phyloP scores from a whole-genome alignment of 2,113 vertebrate genomes.

The Leucoraja erinaceus region DNA sequence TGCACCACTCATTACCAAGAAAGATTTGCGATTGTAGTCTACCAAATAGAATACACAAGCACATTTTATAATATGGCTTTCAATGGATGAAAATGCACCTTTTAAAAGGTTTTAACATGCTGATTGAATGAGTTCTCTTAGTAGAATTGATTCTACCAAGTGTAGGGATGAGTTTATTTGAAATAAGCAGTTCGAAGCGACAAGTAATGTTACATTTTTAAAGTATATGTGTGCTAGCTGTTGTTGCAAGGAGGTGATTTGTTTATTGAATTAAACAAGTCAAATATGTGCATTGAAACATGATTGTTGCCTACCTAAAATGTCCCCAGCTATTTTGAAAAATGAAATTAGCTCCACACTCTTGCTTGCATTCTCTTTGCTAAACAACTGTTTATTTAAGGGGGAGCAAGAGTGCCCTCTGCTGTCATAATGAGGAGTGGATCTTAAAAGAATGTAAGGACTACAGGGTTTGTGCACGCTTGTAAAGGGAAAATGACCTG shows the following conservation, averaged over 20 bases:
- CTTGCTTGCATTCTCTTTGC: too few relatives aligned
- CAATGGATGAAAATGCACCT: background rate
- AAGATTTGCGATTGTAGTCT: background rate
- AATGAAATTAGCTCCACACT: background rate
- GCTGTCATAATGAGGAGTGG: background rate
- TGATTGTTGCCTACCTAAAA: background rate
- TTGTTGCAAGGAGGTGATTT: background rate
- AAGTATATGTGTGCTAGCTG: background rate
- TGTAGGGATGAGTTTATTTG: background rate
- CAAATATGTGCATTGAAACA: background rate
- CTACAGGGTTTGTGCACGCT: background rate
- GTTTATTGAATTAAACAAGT: background rate
- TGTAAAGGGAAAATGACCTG: background rate
- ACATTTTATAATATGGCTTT: background rate
- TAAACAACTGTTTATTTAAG: background rate
- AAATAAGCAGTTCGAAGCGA: background rate
- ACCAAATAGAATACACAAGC: background rate
- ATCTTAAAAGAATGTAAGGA: background rate
- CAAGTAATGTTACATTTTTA: too few relatives aligned
- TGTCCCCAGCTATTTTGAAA: background rate
- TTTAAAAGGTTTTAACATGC: background rate
- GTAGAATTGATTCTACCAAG: too few relatives aligned
- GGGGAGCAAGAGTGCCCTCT: constrained; percentile 7
- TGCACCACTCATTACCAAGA: background rate
- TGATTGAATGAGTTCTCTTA: background rate